phyloP scores from a whole-genome alignment of 2,797 vertebrate species.

The Hippopotamyrus pictus region DNA sequence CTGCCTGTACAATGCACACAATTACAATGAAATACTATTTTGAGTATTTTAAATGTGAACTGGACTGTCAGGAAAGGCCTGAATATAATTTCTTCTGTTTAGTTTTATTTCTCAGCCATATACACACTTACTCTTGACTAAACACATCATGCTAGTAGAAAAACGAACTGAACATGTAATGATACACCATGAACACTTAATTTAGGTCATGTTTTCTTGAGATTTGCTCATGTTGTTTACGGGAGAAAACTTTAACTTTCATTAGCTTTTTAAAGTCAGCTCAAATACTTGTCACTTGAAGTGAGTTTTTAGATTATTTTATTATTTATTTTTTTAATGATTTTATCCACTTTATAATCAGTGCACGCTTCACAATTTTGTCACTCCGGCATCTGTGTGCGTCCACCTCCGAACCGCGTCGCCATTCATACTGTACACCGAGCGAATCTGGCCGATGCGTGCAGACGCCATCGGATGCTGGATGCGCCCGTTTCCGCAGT shows the following conservation, averaged over 20 bases:
- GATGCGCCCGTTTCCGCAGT: slow-evolving; percentile 19
- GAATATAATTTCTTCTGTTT: neutral
- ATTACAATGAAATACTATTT: neutral
- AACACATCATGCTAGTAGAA: neutral
- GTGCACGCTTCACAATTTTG: neutral
- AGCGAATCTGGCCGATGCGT: slow-evolving; percentile 3
- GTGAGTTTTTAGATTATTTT: neutral
- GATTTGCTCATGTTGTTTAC: neutral
- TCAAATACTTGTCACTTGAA: neutral
- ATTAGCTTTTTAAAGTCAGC: neutral
- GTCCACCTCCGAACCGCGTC: neutral
- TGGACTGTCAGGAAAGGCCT: neutral
- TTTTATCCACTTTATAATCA: neutral
- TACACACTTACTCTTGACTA: neutral
- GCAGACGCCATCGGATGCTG: slow-evolving; percentile 21
- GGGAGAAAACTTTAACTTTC: neutral
- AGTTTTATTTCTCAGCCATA: neutral
- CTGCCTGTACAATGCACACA: neutral
- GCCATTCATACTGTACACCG: neutral
- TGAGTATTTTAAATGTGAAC: neutral
- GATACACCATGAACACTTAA: neutral
- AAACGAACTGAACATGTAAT: neutral
- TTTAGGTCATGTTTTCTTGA: neutral
- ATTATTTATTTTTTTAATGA: neutral
- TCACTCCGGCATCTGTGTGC: neutral